Base-by-base conservation (phyloP, 2,113 vertebrate genomes). In the Hyla sarda region DNA sequence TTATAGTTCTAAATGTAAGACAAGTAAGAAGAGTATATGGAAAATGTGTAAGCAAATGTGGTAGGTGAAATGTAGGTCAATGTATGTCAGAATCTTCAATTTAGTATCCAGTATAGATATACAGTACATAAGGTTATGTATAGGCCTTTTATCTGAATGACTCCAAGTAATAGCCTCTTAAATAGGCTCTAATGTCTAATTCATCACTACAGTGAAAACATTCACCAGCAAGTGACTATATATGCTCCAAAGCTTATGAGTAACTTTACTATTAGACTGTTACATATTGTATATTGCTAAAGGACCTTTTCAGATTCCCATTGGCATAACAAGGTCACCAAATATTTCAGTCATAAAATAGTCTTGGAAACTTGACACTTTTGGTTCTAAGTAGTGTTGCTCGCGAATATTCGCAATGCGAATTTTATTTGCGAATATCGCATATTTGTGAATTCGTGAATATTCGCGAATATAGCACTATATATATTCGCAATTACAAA, bases 291-390 rank as follows among this genome's bases (percentile, higher is more conserved):
- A 34, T 16, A 34, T 37, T 71, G 32, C 19, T 37, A 16, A 17
- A 37, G 67, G 67, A 71, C 67, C 67, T 23, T 71, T 3, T 37
- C 67, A 71, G 19, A 71, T 71, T 23, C 67, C 34, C 67, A 71
- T 23, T 71, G 67, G 19, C 67, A 71, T 71, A 71, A 71, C 34
- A 71, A 71, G 34, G 67, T 71, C 67, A 71, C 32, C 32, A 71
- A 71, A 71, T 71, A 19, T 71, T 71, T 19, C 32, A 37, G 67
- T 71, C 32, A 41, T 71, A 71, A 71, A 41, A 71, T 71, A 71
- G 34, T 41, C 67, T 71, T 41, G 34, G 67, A 5, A 8, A 41
- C 34, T 71, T 71, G 67, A 71, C 34, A 71, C 41, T 71, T 71
- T 71, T 1, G n/a, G n/a, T n/a, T n/a, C n/a, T n/a, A n/a, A n/a